Conservation (phyloP, 2,888 invertebrate genomes). For the Drosophila macrospina region DNA sequence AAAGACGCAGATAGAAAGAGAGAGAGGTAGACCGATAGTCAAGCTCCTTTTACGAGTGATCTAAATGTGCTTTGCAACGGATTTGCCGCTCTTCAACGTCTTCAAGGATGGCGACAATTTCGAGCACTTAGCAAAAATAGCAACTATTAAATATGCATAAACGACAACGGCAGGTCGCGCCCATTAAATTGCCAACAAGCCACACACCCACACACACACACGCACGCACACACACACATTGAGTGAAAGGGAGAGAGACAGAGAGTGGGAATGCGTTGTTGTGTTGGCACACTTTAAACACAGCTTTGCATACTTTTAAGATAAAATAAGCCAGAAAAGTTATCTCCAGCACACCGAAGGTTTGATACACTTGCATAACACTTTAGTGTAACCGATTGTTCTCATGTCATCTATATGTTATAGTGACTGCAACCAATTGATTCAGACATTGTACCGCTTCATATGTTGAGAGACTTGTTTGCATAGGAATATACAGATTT, state of each 20-base stretch:
- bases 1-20: conserved; percentile 2
- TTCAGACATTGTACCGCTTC: too few relatives aligned
- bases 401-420: too few relatives aligned
- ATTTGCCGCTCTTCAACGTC: conserved; percentile 52
- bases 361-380: too few relatives aligned
- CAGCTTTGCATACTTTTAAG: conserved; percentile 83
- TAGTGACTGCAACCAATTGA: too few relatives aligned
- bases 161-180: conserved; percentile 68
- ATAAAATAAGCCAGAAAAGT: conserved; percentile 8
- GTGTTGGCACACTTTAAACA: conserved; percentile 68
- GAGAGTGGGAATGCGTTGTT: conserved; percentile 28
- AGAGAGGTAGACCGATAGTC: conserved; percentile 12
- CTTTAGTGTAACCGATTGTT: too few relatives aligned
- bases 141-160: conserved; percentile 82
- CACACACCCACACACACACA: conserved; percentile 35
- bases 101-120: conserved; percentile 62
- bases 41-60: conserved; percentile 23
- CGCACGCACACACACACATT: not conserved
- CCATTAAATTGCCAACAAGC: conserved; percentile 75
- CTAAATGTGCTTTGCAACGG: conserved; percentile 49
- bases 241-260: not conserved
- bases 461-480: too few relatives aligned
- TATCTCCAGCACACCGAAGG: too few relatives aligned
- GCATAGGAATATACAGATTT: too few relatives aligned
- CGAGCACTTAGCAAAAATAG: conserved; percentile 80